Percentiles rank a stretch among this genome's conserved stretches.
phyloP scores from a whole-genome alignment of 2,888 invertebrate species.

The Cephus pygmeus region DNA sequence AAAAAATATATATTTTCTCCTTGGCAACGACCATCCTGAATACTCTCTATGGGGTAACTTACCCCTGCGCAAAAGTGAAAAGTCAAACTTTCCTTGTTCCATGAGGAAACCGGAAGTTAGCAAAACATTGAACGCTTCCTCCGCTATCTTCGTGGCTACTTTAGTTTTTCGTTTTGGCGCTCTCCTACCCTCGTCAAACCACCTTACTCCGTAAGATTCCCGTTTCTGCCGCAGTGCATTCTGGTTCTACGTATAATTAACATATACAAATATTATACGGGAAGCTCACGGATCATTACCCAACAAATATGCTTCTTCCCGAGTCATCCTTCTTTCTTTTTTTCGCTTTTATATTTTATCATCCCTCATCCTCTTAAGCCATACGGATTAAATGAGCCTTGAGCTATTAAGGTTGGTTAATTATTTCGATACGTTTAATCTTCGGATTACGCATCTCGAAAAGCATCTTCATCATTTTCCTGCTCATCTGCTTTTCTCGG shows the following conservation, averaged over 20 bases:
- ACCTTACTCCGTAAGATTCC: background rate
- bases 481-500: background rate
- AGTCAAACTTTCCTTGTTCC: background rate
- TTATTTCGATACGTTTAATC: background rate
- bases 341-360: background rate
- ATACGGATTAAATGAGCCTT: background rate
- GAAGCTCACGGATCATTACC: conserved; percentile 38
- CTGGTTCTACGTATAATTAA: conserved; percentile 33
- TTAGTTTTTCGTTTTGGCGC: background rate
- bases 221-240: background rate
- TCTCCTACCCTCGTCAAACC: background rate
- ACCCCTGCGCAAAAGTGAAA: background rate
- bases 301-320: conserved; percentile 5
- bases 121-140: background rate
- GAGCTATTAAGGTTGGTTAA: background rate
- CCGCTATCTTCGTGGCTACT: background rate
- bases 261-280: conserved; percentile 29
- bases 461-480: background rate
- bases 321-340: conserved; percentile 6
- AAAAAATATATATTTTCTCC: background rate
- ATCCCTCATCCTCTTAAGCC: background rate
- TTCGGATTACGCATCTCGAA: background rate
- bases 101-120: background rate
- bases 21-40: background rate
- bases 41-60: background rate